phyloP scores from a whole-genome alignment of 2,797 vertebrate genomes.

The Mustela erminea region DNA sequence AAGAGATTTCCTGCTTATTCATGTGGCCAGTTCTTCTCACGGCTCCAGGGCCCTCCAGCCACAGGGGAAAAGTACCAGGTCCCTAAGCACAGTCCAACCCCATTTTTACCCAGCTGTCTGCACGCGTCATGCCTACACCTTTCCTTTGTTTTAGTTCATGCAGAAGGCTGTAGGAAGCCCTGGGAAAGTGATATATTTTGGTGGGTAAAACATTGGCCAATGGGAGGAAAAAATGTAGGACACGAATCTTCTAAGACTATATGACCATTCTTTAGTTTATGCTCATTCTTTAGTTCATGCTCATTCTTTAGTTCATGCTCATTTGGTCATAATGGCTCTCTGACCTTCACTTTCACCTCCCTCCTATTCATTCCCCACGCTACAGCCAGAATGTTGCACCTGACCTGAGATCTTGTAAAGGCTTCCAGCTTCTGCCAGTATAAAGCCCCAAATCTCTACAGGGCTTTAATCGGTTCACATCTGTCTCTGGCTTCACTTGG shows the following conservation, averaged over 20 bases:
- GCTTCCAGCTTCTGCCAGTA: background rate
- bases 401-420: background rate
- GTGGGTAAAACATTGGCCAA: background rate
- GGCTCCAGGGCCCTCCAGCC: background rate
- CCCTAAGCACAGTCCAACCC: background rate
- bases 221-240: background rate
- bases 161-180: background rate
- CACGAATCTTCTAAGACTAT: background rate
- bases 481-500: background rate
- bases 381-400: background rate
- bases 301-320: background rate
- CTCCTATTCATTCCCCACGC: background rate
- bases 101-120: background rate
- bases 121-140: background rate
- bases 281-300: background rate
- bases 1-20: background rate
- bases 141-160: background rate
- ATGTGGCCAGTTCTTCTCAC: background rate
- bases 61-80: background rate
- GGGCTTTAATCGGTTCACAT: background rate
- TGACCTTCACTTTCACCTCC: too few relatives aligned
- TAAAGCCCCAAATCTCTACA: background rate
- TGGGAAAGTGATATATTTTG: background rate
- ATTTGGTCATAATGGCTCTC: background rate
- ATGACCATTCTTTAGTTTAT: background rate